Evolutionary conservation across 2,113 vertebrate genomes (phyloP).

Genomic region (Halcyon malimbica): DNA sequence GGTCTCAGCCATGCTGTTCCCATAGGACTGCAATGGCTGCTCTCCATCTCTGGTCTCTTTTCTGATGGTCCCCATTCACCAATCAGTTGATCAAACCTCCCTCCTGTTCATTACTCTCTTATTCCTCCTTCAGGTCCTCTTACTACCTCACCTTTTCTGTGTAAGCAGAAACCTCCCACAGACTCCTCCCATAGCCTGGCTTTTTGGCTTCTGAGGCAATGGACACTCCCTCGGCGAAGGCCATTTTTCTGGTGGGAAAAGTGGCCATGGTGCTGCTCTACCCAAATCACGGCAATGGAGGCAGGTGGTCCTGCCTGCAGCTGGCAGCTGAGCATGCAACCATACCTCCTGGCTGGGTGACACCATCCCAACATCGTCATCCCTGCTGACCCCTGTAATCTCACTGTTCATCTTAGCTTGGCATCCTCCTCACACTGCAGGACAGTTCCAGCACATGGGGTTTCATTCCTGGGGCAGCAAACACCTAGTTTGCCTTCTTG

Average conservation of each 20-base stretch:
- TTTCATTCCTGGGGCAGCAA: background rate
- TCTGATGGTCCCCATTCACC: background rate
- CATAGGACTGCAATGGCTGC: background rate
- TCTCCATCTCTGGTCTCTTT: background rate
- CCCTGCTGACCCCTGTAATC: background rate
- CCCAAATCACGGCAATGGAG: fast-evolving
- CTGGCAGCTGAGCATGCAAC: background rate
- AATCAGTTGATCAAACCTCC: background rate
- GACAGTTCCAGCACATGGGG: background rate
- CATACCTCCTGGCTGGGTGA: background rate
- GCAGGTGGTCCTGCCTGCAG: background rate
- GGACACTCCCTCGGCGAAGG: background rate
- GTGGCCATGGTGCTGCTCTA: background rate
- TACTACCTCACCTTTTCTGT: background rate
- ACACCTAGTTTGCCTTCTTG: background rate
- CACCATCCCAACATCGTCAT: background rate
- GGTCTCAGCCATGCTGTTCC: background rate
- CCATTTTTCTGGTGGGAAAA: fast-evolving
- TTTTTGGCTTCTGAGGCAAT: background rate
- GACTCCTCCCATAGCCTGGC: background rate
- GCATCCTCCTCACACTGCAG: background rate
- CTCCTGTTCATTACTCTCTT: background rate
- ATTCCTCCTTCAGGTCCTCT: background rate
- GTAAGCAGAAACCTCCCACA: background rate
- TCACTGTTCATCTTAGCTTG: background rate